A percentile compares a stretch with the other conserved stretches of the same genome.
Evolutionary conservation across 2,113 vertebrate genomes (phyloP).

Genomic region (Brachyistius frenatus): DNA sequence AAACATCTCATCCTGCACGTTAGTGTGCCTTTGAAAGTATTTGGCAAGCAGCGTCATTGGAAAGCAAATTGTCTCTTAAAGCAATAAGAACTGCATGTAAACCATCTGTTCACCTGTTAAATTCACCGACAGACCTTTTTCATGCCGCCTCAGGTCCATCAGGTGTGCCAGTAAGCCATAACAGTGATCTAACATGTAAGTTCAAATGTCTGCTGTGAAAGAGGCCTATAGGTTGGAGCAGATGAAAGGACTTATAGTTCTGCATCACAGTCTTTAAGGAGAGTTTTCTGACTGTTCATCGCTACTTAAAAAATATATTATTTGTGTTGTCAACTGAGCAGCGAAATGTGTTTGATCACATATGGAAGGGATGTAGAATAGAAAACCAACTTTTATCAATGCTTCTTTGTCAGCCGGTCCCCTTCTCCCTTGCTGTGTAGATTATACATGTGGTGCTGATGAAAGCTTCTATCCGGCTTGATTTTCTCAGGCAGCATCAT

Average conservation of each 20-base stretch:
- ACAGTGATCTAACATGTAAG: too few species aligned
- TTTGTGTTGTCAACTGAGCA: neutral
- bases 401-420: conserved; percentile 27
- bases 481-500: conserved; percentile 71
- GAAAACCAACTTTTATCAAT: conserved; percentile 15
- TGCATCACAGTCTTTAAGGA: neutral
- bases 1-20: too few species aligned
- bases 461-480: conserved; percentile 61
- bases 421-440: conserved; percentile 32
- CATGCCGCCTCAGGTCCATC: too few species aligned
- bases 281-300: neutral
- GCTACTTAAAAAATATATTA: neutral
- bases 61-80: too few species aligned
- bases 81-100: neutral
- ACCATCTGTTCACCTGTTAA: neutral
- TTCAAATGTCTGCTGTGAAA: too few species aligned
- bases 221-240: neutral
- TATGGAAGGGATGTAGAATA: neutral
- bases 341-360: neutral
- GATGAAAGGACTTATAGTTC: neutral
- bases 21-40: too few species aligned
- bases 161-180: too few species aligned
- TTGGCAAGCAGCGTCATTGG: too few species aligned
- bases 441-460: conserved; percentile 58
- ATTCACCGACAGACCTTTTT: neutral